These are phyloP conservation scores for Liopterus haemorrhoidalis DNA, from an alignment of 2,888 invertebrate genomes.

Conservation along the genomic window DNA sequence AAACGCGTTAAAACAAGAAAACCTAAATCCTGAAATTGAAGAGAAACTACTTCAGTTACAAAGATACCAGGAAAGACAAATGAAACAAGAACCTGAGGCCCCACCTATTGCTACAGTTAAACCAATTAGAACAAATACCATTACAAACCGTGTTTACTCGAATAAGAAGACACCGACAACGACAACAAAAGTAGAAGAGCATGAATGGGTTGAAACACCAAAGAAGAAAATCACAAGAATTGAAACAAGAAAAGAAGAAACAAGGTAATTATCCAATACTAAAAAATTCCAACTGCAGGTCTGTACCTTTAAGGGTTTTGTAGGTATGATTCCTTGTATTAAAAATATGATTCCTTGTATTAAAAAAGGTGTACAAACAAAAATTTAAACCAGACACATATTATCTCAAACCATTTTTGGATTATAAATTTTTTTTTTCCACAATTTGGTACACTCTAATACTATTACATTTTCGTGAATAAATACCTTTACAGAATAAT, in stretches of 20 bases:
- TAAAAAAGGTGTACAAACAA: no score
- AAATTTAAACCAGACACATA: no score
- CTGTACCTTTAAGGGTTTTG: no score
- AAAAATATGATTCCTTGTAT: no score
- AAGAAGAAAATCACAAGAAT: slow-evolving; percentile 37
- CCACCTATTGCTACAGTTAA: slow-evolving; percentile 34
- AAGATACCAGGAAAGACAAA: slow-evolving; percentile 74
- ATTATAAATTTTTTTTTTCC: slow-evolving; percentile 1
- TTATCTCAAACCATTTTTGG: no score
- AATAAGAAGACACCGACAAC: slow-evolving; percentile 42
- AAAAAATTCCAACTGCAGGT: no score
- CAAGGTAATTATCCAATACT: no score
- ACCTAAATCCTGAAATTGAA: slow-evolving; percentile 86
- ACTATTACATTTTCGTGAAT: no score
- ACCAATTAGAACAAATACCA: slow-evolving; percentile 29
- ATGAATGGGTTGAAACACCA: slow-evolving; percentile 48
- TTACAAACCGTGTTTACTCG: slow-evolving; percentile 20
- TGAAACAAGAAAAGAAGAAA: slow-evolving; percentile 24
- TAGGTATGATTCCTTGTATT: no score
- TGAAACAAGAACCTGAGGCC: slow-evolving; percentile 54
- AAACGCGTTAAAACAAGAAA: slow-evolving; percentile 86
- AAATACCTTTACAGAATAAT: no score
- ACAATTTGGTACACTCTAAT: not conserved
- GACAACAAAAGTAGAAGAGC: slow-evolving; percentile 42
- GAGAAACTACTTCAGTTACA: slow-evolving; percentile 85